Evolutionary conservation across 2,113 vertebrate genomes (phyloP).

Genomic region (Cygnus atratus): DNA sequence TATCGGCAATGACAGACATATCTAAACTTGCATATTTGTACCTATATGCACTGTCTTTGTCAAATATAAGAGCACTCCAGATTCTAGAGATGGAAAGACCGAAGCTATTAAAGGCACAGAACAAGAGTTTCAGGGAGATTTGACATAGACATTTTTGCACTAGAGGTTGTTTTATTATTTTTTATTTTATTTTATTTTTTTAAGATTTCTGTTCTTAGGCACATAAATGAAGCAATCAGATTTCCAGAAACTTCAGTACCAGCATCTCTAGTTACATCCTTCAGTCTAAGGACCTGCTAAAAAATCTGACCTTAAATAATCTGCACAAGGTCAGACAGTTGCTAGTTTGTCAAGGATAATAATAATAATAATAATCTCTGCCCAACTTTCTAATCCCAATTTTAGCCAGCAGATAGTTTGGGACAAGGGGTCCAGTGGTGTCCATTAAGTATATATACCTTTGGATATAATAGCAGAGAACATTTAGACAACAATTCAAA

Average conservation of each 20-base stretch:
- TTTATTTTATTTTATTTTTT: not conserved
- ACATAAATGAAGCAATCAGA: not conserved
- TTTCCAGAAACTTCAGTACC: not conserved
- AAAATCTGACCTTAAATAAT: conserved; percentile 11
- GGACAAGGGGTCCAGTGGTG: not conserved
- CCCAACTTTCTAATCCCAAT: not conserved
- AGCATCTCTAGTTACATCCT: not conserved
- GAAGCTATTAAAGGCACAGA: not conserved
- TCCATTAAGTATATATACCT: not conserved
- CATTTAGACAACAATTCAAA: conserved; percentile 3
- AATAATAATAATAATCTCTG: not conserved
- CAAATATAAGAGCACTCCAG: not conserved
- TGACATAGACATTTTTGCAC: not conserved
- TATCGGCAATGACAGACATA: not conserved
- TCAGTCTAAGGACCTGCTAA: not conserved
- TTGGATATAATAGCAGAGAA: not conserved
- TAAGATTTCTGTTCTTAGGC: not conserved
- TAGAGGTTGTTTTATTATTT: not conserved
- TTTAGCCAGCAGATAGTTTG: not conserved
- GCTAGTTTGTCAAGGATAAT: not conserved
- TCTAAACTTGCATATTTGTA: not conserved
- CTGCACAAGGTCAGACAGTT: not conserved
- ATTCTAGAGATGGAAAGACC: not conserved
- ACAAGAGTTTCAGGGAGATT: not conserved
- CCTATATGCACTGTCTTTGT: not conserved